Evolutionary conservation across 2,797 vertebrate species (phyloP), one percentile per base, ranked within the genome.

Genomic region (Lacerta agilis): DNA sequence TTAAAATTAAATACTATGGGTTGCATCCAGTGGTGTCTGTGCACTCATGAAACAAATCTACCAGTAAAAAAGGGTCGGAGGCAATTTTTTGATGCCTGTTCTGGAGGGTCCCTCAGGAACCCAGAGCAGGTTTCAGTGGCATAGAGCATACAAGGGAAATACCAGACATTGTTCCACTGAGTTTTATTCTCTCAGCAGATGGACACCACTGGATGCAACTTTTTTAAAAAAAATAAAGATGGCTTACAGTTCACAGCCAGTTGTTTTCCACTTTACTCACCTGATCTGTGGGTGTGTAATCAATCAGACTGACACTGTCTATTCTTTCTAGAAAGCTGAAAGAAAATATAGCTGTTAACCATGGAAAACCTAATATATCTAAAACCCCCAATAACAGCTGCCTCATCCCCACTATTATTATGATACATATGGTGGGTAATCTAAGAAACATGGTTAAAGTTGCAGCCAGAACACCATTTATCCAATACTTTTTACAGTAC

Each of bases 231-330:
- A 15, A 36, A 25, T 45, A 17, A 81, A 73, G 20, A 6, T 76
- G 58, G 6, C 36, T 23, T 36, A 11, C 13, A 78, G 58, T n/a
- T 58, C 33, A 55, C 79, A 43, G 27, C 36, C 29, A 43, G 36
- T 64, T 29, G 8, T 45, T 81, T 2, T 33, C 1, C 71, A 33
- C 83, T 79, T n/a, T 82, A 95, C 95, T 58, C 94, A 99, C 99
- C 98, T 99, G 99, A 96, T 99, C 99, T 90, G 99, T 99, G 93
- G 99, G 99, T 85, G 98, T 99, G 96, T 99, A 99, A 96, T 99
- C 98, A 80, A 97, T 98, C 97, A 99, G 97, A 96, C 98, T 98
- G 96, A 99, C 98, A 0, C 98, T 98, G 97, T 99, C 99, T 81
- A 99, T 99, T 97, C 98, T 98, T 97, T 99, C 99, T 95, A 99